Conservation (phyloP, 2,888 invertebrate species). For the Yponomeuta malinellus region DNA sequence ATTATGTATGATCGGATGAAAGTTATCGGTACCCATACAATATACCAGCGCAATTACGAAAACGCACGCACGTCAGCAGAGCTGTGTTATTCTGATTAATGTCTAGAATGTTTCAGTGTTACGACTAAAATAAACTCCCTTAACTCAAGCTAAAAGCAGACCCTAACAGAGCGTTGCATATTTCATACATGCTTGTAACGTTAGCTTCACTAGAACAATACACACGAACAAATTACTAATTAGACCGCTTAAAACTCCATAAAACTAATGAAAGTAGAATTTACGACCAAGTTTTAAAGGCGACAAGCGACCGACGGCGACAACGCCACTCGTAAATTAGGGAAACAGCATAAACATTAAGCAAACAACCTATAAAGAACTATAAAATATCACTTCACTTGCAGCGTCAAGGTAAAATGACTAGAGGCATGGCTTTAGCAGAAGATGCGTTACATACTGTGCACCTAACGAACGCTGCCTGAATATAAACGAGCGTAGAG, state of each 20-base stretch:
- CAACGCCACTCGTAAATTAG: conserved; percentile 19
- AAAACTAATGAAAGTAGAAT: conserved; percentile 12
- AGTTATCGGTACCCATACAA: not conserved
- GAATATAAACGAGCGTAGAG: too few relatives aligned
- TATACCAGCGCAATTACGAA: too few relatives aligned
- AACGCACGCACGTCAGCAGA: too few relatives aligned
- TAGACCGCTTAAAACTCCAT: conserved; percentile 5
- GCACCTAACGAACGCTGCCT: too few relatives aligned
- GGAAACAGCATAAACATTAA: conserved; percentile 9
- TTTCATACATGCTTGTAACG: not conserved
- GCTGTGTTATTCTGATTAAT: too few relatives aligned
- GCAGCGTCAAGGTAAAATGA: not conserved
- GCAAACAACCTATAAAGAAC: not conserved
- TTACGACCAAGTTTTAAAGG: not conserved
- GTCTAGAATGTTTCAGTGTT: too few relatives aligned
- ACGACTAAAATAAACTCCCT: too few relatives aligned
- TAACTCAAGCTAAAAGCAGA: not conserved
- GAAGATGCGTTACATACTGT: too few relatives aligned
- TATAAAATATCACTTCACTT: not conserved
- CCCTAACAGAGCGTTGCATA: not conserved
- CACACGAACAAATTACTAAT: not conserved
- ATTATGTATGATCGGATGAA: not conserved
- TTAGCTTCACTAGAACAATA: not conserved
- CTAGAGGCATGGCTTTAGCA: too few relatives aligned
- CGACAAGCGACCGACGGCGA: conserved; percentile 15